Evolutionary conservation across 2,888 invertebrate genomes (phyloP).

Genomic region (Folsomia manolachei): DNA sequence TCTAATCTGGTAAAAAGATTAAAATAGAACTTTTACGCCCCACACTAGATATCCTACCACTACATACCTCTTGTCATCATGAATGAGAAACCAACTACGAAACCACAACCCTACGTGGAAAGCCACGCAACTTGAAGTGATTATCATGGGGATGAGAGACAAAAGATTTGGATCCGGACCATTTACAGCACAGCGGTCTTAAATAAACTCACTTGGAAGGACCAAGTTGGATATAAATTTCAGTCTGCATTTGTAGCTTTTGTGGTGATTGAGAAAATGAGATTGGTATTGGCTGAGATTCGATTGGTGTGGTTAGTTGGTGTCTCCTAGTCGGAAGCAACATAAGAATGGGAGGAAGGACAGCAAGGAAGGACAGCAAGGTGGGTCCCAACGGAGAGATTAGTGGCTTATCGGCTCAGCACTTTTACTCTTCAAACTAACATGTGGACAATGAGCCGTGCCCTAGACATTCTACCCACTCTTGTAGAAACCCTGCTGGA

Average conservation of each 20-base stretch:
- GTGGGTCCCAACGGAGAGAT: conserved; percentile 50
- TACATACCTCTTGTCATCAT: background rate
- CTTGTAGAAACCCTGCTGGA: conserved; percentile 10
- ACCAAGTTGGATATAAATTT: background rate
- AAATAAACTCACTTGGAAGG: background rate
- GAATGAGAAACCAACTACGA: background rate
- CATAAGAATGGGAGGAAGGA: background rate
- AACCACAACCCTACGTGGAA: background rate
- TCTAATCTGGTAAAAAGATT: conserved; percentile 51
- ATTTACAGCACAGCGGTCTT: background rate
- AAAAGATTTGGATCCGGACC: background rate
- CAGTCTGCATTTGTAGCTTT: background rate
- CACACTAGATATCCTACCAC: conserved; percentile 16
- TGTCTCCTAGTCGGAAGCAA: background rate
- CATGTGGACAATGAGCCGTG: conserved; percentile 13
- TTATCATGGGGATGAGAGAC: conserved; percentile 2
- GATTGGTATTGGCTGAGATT: background rate
- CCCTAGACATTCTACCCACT: background rate
- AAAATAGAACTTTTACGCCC: conserved; percentile 49
- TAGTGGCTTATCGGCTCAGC: conserved; percentile 51
- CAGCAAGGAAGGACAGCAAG: conserved; percentile 4
- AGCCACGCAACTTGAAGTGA: background rate
- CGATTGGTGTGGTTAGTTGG: background rate
- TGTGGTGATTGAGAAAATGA: conserved; percentile 5
- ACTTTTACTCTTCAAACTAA: conserved; percentile 34